Evolutionary conservation across 2,888 invertebrate species (phyloP), one percentile per base, ranked within the genome.

Genomic region (Tenthredo scrophulariae): DNA sequence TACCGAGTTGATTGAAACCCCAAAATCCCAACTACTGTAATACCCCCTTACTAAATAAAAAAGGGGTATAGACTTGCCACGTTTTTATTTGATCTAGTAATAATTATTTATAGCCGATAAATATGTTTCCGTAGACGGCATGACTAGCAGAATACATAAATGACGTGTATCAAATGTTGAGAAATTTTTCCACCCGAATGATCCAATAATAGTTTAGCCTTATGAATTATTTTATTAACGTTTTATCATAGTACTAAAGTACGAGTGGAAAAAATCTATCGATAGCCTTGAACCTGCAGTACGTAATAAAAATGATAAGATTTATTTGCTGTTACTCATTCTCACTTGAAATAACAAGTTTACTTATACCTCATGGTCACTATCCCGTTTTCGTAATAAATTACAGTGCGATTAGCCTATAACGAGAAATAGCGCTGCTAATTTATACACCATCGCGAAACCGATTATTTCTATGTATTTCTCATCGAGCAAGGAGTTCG

Each of bases 241-340:
- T 37, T 37, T 37, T 33, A 9, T 70, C 70, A 33, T 37, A n/a
- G 33, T 37, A 29, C n/a, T 13, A 22, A 43, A 22, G 22, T 74
- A 74, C 40, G 22, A n/a, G 43, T 26, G 22, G 72, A 43, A 74
- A 74, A 13, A 74, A 74, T 22, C 43, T 13, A 22, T 74, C 72
- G 22, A 40, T 22, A 33, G 40, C 43, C 40, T 74, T 74, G 22
- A 43, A 43, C 72, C 43, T 74, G 72, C 13, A 18, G 22, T n/a
- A 37, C 29, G 43, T 22, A 22, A 74, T 74, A 74, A 40, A 0
- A 74, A 74, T 43, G n/a, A 74, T 74, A 74, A 74, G n/a, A 74
- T 13, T 74, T 26, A 40, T 74, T 18, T 43, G 10, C 13, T 13
- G 43, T 22, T 22, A 40, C 18, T 40, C 40, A 40, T 74, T 74